These are phyloP conservation scores for roundworm (Caenorhabditis elegans) DNA, from an alignment of 1,140 invertebrate species.

Conservation along the genomic window WBcel235 BX284604.4:4972501-4973000, in stretches of 20 bases:
- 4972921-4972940: not conserved
- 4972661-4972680: not conserved
- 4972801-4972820: no score
- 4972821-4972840: no score
- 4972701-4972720: no score
- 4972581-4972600: not conserved
- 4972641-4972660: not conserved
- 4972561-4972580: not conserved
- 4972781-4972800: no score
- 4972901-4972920: not conserved
- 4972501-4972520: not conserved
- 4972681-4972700: no score
- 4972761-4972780: no score
- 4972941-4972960: not conserved
- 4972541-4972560: not conserved
- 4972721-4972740: no score
- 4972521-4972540: not conserved
- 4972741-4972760: no score
- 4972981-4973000: not conserved
- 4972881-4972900: no score
- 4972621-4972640: not conserved
- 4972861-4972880: no score
- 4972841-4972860: no score
- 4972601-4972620: not conserved
- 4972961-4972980: not conserved